Evolutionary conservation across 2,888 invertebrate species (phyloP), one percentile per base, ranked within the genome.

Genomic region (Drosophila atripex): DNA sequence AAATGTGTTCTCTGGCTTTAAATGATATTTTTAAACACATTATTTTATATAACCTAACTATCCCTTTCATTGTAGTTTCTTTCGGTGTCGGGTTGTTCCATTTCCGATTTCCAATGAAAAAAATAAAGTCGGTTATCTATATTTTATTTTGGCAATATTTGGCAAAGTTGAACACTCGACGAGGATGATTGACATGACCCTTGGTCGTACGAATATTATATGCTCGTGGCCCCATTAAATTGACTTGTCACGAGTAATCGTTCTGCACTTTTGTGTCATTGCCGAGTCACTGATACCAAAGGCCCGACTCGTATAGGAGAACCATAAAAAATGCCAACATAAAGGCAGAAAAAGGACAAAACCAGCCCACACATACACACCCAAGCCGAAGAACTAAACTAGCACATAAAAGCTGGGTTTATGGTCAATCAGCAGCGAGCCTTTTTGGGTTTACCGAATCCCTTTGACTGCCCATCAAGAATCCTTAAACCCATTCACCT

Each of bases 371-470:
- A 57, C 28, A n/a, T n/a, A 47, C 25, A 46, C 21, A 32, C n/a
- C 6, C 35, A 32, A 38, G 21, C 35, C 3, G 4, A 12, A 43
- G 21, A 12, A 43, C 21, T 21, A 43, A 43, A 30, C 18, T 45
- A 59, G 39, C 47, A 23, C 16, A 61, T 61, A 61, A 63, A 71
- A 51, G 32, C 58, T 46, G 69, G 64, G 73, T 88, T 86, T 88
- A 83, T 86, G 88, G 84, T 69, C 83, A 80, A 88, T 83, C 80
- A 83, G 73, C 16, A 64, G 76, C 38, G 54, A 71, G 61, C 76
- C 83, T 68, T 87, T 65, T 88, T 73, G 75, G 64, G 84, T 69
- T 72, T 71, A 84, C 71, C 75, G 82, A 83, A 86, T 72, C 80
- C 88, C 66, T 77, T 80, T 60, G 66, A 75, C 60, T 73, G 85